Base-by-base conservation (phyloP, 2,113 vertebrate species). In the Onychorhynchus coronatus region DNA sequence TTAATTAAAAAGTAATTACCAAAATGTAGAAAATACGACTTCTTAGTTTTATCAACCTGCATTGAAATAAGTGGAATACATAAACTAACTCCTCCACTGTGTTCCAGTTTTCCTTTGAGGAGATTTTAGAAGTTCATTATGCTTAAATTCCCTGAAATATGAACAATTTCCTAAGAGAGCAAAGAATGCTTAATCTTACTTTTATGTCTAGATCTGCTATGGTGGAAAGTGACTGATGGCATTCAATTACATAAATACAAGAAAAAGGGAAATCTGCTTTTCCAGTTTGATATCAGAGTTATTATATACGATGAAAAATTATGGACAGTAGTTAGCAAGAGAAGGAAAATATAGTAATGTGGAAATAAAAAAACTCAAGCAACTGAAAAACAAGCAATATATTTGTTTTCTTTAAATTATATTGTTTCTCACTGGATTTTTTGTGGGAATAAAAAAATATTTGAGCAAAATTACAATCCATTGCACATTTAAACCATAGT, bases 131-230 rank as follows among this genome's bases (percentile, higher is more conserved):
- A 84, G 56, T 68, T 37, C 52, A 75, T 92, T 91, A 53, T 88
- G 68, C 52, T 91, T 93, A 76, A 97, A 96, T 94, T 92, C 85
- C 83, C 62, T 46, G 21, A 87, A 91, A 68, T 87, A 93, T 92
- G 80, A 91, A 85, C 19, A 61, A 82, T 93, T 91, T 89, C 91
- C 62, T 96, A 94, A 95, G 93, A 91, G 14, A 91, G 41, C 44
- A 82, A 95, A 86, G 95, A 96, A 94, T 95, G 86, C 46, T 66
- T 95, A 95, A 96, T 94, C 92, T 93, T 88, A 21, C 59, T 94
- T 86, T 72, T 62, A 70, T 87, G 73, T 80, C 73, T 81, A 46
- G 47, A 39, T 70, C 65, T 91, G 65, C 61, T 87, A 3, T 68
- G 56, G 13, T 93, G 58, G 25, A 92, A 96, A 84, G 28, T 8